Conservation (phyloP, 2,113 vertebrate genomes). For the Chloebia gouldiae region DNA sequence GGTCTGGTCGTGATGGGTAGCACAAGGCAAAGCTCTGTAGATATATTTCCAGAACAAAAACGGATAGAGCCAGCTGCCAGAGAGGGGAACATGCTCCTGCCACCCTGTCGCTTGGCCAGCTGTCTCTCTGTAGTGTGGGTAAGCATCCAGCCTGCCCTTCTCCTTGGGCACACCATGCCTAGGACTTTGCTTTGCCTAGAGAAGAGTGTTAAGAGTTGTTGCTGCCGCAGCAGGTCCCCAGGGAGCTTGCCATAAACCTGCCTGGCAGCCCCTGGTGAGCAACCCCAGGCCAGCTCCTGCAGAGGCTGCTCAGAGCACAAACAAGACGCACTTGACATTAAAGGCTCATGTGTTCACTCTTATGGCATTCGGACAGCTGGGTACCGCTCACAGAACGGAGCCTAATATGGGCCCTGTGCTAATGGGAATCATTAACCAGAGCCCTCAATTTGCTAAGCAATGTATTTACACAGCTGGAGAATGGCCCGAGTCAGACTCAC, state of each 20-base stretch:
- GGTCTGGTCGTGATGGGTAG: not conserved
- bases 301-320: not conserved
- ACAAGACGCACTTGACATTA: not conserved
- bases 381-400: not conserved
- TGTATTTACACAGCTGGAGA: conserved; percentile 57
- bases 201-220: not conserved
- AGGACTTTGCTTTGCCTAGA: not conserved
- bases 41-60: not conserved
- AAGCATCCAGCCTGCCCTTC: not conserved
- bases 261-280: conserved; percentile 35
- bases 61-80: not conserved
- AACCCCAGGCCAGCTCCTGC: conserved; percentile 19
- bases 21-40: not conserved
- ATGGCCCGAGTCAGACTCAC: not conserved
- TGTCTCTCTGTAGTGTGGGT: not conserved
- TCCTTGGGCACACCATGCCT: not conserved
- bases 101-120: not conserved
- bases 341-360: not conserved
- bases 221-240: not conserved
- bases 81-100: not conserved
- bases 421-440: conserved; percentile 42
- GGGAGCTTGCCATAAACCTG: conserved; percentile 3
- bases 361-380: conserved; percentile 18
- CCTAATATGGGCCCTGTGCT: conserved; percentile 13
- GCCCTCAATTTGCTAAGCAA: conserved; percentile 9